phyloP scores from a whole-genome alignment of 2,888 invertebrate genomes.

The Drosophila villosipedis region DNA sequence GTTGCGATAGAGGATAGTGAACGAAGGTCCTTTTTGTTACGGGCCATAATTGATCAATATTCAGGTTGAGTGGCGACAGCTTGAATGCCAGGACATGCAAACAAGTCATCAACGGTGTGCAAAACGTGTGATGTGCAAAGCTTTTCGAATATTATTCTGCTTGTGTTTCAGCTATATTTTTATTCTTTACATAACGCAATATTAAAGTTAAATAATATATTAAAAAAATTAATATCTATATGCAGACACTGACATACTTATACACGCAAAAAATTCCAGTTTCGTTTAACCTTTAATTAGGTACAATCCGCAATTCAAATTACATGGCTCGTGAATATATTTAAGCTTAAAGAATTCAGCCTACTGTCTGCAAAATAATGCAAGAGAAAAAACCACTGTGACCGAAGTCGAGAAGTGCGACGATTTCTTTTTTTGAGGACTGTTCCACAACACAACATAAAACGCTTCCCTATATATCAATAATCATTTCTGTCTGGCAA shows the following conservation, averaged over 20 bases:
- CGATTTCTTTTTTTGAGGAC: neutral
- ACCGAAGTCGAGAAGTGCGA: neutral
- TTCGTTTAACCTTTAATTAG: neutral
- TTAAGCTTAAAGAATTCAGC: neutral
- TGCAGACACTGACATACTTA: neutral
- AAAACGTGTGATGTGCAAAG: neutral
- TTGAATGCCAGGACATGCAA: conserved; percentile 68
- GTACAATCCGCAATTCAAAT: neutral
- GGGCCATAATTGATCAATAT: conserved; percentile 69
- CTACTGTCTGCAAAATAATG: too few species aligned
- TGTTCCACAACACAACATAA: neutral
- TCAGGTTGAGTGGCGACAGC: conserved; percentile 67
- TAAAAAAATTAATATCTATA: neutral
- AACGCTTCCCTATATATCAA: neutral
- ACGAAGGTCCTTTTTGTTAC: conserved; percentile 7
- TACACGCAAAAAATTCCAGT: fast-evolving
- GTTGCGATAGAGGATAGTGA: neutral
- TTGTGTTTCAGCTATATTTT: neutral
- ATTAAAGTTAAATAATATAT: neutral
- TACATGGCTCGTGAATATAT: neutral
- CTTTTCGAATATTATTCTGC: conserved; percentile 1
- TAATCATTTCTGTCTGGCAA: neutral
- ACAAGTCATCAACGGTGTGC: conserved; percentile 59
- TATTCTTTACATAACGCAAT: neutral
- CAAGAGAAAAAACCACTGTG: neutral